phyloP scores from a whole-genome alignment of 2,113 vertebrate species.

The Chaetorhynchus papuensis region DNA sequence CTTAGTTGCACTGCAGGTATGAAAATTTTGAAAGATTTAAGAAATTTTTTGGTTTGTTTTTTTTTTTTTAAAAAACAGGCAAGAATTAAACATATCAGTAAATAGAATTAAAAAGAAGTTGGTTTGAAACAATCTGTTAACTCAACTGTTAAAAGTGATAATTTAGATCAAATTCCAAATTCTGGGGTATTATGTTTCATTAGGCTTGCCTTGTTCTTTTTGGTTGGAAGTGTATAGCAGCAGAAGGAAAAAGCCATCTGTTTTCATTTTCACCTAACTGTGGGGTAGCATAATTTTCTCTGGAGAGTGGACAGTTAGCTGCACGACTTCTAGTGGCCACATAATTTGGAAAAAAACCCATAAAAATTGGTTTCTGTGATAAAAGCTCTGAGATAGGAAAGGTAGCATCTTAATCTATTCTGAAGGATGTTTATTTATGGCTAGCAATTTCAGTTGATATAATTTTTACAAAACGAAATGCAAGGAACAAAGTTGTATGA shows the following conservation, averaged over 20 bases:
- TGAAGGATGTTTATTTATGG: background rate
- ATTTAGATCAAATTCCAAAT: background rate
- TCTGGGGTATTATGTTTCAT: background rate
- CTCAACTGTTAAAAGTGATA: background rate
- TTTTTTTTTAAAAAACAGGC: background rate
- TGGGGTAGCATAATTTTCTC: background rate
- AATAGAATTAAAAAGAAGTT: background rate
- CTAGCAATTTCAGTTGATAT: background rate
- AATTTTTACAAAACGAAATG: background rate
- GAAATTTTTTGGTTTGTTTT: background rate
- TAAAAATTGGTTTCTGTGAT: background rate
- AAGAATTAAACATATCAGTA: background rate
- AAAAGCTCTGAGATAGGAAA: background rate
- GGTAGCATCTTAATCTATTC: background rate
- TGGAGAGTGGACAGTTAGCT: background rate
- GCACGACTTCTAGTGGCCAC: background rate
- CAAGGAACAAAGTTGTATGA: background rate
- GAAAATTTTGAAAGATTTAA: background rate
- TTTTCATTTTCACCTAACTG: background rate
- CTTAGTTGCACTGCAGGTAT: background rate
- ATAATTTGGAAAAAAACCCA: background rate
- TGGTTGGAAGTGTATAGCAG: background rate
- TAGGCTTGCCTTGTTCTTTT: background rate
- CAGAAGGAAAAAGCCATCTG: background rate
- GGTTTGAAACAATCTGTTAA: background rate